Conservation (phyloP, 2,888 invertebrate genomes). For the Cephus rjabovi region DNA sequence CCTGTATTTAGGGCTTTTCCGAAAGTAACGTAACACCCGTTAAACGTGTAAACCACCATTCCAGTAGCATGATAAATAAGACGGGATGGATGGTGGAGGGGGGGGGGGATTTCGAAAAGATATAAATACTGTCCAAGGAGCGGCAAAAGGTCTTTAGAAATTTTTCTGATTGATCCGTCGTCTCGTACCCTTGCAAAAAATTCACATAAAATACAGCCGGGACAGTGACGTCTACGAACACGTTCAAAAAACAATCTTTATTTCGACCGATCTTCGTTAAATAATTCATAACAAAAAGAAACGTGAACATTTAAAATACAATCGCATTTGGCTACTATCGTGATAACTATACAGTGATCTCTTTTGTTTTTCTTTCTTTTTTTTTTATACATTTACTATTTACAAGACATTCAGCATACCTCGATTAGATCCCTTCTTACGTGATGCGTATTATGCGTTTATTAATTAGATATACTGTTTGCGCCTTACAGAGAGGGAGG, state of each 20-base stretch:
- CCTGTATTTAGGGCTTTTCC: not conserved
- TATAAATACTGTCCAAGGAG: not conserved
- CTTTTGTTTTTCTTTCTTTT: not conserved
- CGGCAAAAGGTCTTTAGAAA: not conserved
- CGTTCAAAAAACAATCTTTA: conserved; percentile 44
- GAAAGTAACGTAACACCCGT: too few relatives aligned
- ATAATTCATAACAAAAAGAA: conserved; percentile 47
- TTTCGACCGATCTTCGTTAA: conserved; percentile 43
- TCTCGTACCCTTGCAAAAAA: not conserved
- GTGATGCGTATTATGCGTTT: not conserved
- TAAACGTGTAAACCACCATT: too few relatives aligned
- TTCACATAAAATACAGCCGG: not conserved
- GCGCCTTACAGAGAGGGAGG: not conserved
- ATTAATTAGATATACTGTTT: not conserved
- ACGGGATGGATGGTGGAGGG: not conserved
- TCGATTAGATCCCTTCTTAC: conserved; percentile 25
- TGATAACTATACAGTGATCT: conserved; percentile 18
- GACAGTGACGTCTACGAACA: not conserved
- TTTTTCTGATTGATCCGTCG: not conserved
- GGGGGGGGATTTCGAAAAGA: not conserved
- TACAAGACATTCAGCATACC: conserved; percentile 44
- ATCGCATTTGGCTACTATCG: conserved; percentile 28
- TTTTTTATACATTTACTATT: conserved; percentile 44
- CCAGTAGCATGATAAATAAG: not conserved
- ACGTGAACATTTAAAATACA: conserved; percentile 49